phyloP scores from a whole-genome alignment of 2,888 invertebrate species.

The Ceramica pisi region DNA sequence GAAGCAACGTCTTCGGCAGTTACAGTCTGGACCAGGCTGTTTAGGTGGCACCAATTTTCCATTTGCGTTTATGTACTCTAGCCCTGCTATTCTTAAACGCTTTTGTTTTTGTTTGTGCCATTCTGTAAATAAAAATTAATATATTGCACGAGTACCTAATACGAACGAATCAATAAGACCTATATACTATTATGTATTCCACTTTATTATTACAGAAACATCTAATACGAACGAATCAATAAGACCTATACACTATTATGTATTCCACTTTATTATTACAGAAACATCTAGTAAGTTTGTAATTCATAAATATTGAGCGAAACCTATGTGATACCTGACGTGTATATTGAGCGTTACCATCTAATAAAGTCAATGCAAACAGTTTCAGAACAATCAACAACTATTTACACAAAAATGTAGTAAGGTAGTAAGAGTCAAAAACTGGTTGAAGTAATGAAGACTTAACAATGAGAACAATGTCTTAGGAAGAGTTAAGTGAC shows the following conservation, averaged over 20 bases:
- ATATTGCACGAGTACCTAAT: background rate
- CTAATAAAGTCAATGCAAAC: constrained; percentile 38
- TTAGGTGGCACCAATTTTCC: constrained; percentile 90
- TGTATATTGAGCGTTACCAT: constrained; percentile 26
- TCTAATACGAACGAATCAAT: background rate
- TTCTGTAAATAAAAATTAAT: constrained; percentile 78
- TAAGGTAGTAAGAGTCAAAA: constrained; percentile 88
- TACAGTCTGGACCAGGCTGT: constrained; percentile 89
- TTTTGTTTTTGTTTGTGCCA: constrained; percentile 92
- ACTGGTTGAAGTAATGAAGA: constrained; percentile 65
- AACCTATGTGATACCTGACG: background rate
- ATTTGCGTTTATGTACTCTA: constrained; percentile 90
- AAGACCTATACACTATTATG: background rate
- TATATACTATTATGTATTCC: constrained; percentile 2
- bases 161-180: background rate
- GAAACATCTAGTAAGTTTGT: constrained; percentile 10
- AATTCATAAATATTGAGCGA: constrained; percentile 2
- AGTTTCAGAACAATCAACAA: constrained; percentile 57
- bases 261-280: background rate
- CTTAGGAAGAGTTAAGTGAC: constrained; percentile 26
- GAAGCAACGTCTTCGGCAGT: constrained; percentile 89
- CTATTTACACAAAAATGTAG: constrained; percentile 78
- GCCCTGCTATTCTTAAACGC: constrained; percentile 89
- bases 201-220: too few relatives aligned
- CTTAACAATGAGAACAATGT: constrained; percentile 64